Percentiles rank a stretch among this genome's conserved stretches.
These are phyloP conservation scores for Pachyuromys duprasi DNA, from an alignment of 2,797 vertebrate genomes.

Conservation along the genomic window DNA sequence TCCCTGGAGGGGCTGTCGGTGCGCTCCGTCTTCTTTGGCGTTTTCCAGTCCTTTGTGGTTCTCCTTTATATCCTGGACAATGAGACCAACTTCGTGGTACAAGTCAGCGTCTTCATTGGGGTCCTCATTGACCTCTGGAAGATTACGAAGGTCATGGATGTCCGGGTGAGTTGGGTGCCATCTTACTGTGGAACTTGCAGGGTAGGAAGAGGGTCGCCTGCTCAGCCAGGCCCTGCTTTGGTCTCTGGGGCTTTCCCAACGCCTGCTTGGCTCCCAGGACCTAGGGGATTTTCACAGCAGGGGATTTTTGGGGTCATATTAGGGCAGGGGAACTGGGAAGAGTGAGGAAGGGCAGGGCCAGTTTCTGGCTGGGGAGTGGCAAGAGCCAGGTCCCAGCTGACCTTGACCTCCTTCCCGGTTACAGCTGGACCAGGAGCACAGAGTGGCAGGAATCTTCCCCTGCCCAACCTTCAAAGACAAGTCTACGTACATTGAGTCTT, in stretches of 20 bases:
- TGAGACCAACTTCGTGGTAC: conserved; percentile 98
- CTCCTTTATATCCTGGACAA: conserved; percentile 98
- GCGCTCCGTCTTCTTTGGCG: conserved; percentile 96
- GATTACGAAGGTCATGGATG: conserved; percentile 99
- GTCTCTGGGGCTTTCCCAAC: conserved; percentile 72
- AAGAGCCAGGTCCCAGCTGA: background rate
- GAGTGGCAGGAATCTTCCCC: conserved; percentile 92
- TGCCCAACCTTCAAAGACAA: conserved; percentile 94
- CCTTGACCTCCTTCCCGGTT: background rate
- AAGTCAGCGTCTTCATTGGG: conserved; percentile 98
- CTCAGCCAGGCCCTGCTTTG: conserved; percentile 49
- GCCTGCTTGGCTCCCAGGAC: conserved; percentile 53
- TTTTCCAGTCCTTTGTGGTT: conserved; percentile 97
- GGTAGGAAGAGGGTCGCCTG: background rate
- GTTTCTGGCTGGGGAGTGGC: background rate
- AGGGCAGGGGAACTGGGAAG: conserved; percentile 79
- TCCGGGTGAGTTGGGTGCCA: conserved; percentile 89
- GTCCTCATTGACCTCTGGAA: conserved; percentile 99
- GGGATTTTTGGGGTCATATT: conserved; percentile 79
- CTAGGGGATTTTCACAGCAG: conserved; percentile 75
- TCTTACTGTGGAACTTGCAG: background rate
- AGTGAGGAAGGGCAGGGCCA: conserved; percentile 44
- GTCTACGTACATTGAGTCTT: conserved; percentile 96
- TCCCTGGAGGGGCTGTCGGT: conserved; percentile 97
- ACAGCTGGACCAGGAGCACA: conserved; percentile 95